Evolutionary conservation across 2,797 vertebrate genomes (phyloP).

Genomic region (Coreius guichenoti): DNA sequence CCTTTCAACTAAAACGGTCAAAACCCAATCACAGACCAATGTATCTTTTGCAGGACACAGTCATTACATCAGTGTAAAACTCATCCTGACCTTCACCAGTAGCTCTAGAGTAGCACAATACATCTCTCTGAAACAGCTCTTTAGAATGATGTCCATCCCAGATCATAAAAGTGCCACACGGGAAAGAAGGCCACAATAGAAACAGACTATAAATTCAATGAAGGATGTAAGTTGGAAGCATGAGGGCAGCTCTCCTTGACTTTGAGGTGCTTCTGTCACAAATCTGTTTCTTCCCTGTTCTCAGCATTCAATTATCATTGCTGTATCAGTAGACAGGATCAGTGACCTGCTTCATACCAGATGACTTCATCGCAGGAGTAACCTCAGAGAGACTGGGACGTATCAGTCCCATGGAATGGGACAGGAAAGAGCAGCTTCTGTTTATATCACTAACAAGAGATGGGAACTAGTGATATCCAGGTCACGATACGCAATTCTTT

Average conservation of each 20-base stretch:
- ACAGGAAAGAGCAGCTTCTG: neutral
- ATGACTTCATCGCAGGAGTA: slow-evolving; percentile 65
- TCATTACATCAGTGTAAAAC: slow-evolving; percentile 13
- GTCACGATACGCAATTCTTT: neutral
- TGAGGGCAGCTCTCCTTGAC: slow-evolving; percentile 52
- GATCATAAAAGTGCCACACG: slow-evolving; percentile 40
- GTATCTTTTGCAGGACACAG: slow-evolving; percentile 20
- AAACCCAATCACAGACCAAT: neutral
- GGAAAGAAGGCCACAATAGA: slow-evolving; percentile 38
- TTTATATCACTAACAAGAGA: neutral
- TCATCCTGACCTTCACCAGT: slow-evolving; percentile 33
- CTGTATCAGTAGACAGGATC: slow-evolving; percentile 62
- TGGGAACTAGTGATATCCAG: neutral
- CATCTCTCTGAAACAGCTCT: slow-evolving; percentile 49
- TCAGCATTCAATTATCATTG: slow-evolving; percentile 52
- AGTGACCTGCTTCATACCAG: slow-evolving; percentile 65
- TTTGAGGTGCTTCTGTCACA: slow-evolving; percentile 55
- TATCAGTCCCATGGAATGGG: slow-evolving; percentile 43
- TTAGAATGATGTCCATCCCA: slow-evolving; percentile 45
- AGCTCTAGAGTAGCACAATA: slow-evolving; percentile 34
- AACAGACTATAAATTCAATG: slow-evolving; percentile 51
- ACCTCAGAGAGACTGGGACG: slow-evolving; percentile 55
- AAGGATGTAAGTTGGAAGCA: slow-evolving; percentile 34
- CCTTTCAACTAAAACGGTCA: neutral
- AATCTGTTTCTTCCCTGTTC: slow-evolving; percentile 58